Percentiles rank a stretch among this genome's conserved stretches.
Evolutionary conservation across 2,113 vertebrate genomes (phyloP).

Genomic region (Oncorhynchus tshawytscha): DNA sequence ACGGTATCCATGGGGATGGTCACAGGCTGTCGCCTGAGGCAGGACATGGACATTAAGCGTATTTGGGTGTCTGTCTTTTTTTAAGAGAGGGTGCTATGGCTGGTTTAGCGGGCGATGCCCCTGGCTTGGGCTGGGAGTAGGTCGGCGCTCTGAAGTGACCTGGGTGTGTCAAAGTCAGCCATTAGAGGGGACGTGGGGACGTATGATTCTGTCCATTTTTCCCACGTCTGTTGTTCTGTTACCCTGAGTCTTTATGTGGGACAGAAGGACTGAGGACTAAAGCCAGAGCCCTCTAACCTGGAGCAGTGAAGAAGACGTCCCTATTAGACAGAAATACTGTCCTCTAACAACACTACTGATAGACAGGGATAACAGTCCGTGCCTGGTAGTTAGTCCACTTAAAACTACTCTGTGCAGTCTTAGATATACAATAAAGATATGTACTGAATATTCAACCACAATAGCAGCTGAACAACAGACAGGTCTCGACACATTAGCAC

Average conservation of each 20-base stretch:
- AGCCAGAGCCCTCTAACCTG: conserved; percentile 47
- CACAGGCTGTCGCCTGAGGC: conserved; percentile 94
- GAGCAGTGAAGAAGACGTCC: no score
- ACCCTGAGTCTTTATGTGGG: conserved; percentile 45
- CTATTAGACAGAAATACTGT: not conserved
- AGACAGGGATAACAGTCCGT: conserved; percentile 25
- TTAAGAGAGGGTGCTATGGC: conserved; percentile 26
- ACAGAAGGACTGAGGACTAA: conserved; percentile 35
- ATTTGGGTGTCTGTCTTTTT: conserved; percentile 18
- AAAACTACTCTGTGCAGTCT: conserved; percentile 28
- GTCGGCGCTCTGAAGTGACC: not conserved
- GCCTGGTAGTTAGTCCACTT: no score
- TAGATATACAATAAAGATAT: conserved; percentile 23
- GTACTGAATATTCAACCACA: conserved; percentile 23
- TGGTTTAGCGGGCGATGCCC: conserved; percentile 6
- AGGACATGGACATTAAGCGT: conserved; percentile 84
- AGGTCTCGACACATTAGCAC: conserved; percentile 23
- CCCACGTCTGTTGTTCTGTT: conserved; percentile 38
- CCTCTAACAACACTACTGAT: conserved; percentile 17
- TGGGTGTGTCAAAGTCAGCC: conserved; percentile 64
- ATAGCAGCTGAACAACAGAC: not conserved
- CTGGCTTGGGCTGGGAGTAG: no score
- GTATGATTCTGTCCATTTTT: conserved; percentile 71
- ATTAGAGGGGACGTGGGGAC: conserved; percentile 76
- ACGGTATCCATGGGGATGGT: conserved; percentile 98